phyloP scores from a whole-genome alignment of 2,888 invertebrate species.

The Anaspis maculata region DNA sequence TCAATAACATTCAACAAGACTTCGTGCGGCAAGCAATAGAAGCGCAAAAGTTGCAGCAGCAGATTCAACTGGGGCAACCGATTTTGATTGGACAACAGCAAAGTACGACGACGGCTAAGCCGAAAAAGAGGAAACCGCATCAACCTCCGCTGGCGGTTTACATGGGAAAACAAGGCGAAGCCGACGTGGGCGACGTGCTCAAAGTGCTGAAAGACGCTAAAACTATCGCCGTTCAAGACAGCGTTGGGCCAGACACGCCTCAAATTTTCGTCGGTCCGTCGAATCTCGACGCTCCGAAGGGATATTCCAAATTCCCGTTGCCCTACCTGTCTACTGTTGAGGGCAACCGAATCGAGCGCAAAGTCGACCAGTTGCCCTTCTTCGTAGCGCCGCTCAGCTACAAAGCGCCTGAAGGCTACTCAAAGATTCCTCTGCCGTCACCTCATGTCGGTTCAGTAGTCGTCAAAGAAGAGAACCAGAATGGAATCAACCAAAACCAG shows the following conservation, averaged over 20 bases:
- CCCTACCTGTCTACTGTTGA: slow-evolving; percentile 73
- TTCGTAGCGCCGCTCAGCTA: slow-evolving; percentile 82
- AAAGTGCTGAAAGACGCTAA: slow-evolving; percentile 60
- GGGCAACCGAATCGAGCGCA: slow-evolving; percentile 57
- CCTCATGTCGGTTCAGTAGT: slow-evolving; percentile 84
- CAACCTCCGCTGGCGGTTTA: slow-evolving; percentile 80
- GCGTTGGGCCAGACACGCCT: slow-evolving; percentile 60
- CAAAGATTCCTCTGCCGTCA: slow-evolving; percentile 77
- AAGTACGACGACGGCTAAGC: slow-evolving; percentile 36
- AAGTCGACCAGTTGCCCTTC: slow-evolving; percentile 68
- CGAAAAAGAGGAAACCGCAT: slow-evolving; percentile 63
- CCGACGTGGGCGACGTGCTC: slow-evolving; percentile 63
- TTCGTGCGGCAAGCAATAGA: slow-evolving; percentile 39
- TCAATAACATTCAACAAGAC: slow-evolving; percentile 37
- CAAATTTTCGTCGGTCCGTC: slow-evolving; percentile 77
- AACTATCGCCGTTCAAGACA: slow-evolving; percentile 69
- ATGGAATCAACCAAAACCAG: too few relatives aligned
- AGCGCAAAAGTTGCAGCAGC: slow-evolving; percentile 37
- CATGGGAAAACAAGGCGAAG: slow-evolving; percentile 51
- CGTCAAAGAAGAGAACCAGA: slow-evolving; percentile 37
- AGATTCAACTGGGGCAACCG: slow-evolving; percentile 30
- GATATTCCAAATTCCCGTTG: slow-evolving; percentile 71
- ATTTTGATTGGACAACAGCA: slow-evolving; percentile 15
- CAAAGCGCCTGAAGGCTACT: slow-evolving; percentile 73
- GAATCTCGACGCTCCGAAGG: slow-evolving; percentile 61